Evolutionary conservation across 2,888 invertebrate species (phyloP).

Genomic region (Pyrrhosoma nymphula): DNA sequence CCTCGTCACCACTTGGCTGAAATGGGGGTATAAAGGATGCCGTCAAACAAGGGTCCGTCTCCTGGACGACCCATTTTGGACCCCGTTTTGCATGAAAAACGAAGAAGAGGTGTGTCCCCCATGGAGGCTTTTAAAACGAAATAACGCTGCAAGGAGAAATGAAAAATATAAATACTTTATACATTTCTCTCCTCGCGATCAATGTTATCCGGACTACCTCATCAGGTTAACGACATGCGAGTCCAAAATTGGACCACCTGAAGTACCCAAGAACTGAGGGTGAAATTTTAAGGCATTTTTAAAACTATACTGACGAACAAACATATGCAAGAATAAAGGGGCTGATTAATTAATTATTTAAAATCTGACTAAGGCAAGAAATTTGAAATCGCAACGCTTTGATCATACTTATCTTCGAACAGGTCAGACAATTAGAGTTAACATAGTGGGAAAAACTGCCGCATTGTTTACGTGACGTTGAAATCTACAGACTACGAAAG

Average conservation of each 20-base stretch:
- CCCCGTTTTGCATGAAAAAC: constrained; percentile 6
- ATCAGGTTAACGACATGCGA: neutral
- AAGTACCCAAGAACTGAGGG: neutral
- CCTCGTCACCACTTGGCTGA: neutral
- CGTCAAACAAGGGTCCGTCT: neutral
- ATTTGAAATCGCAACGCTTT: too few relatives aligned
- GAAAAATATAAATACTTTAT: neutral
- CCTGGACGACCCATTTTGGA: neutral
- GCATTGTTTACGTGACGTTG: too few relatives aligned
- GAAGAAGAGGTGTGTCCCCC: neutral
- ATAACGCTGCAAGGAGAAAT: neutral
- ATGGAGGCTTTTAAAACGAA: neutral
- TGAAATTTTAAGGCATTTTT: neutral
- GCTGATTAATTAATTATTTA: too few relatives aligned
- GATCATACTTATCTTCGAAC: too few relatives aligned
- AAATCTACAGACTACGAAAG: too few relatives aligned
- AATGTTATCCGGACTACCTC: neutral
- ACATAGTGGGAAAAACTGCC: too few relatives aligned
- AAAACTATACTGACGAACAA: too few relatives aligned
- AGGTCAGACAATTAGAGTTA: too few relatives aligned
- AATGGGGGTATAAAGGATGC: neutral
- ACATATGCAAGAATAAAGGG: neutral
- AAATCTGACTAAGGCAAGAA: too few relatives aligned
- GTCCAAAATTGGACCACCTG: neutral
- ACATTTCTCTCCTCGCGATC: neutral